Conservation (phyloP, 2,113 vertebrate genomes). For the Cacatua alba region DNA sequence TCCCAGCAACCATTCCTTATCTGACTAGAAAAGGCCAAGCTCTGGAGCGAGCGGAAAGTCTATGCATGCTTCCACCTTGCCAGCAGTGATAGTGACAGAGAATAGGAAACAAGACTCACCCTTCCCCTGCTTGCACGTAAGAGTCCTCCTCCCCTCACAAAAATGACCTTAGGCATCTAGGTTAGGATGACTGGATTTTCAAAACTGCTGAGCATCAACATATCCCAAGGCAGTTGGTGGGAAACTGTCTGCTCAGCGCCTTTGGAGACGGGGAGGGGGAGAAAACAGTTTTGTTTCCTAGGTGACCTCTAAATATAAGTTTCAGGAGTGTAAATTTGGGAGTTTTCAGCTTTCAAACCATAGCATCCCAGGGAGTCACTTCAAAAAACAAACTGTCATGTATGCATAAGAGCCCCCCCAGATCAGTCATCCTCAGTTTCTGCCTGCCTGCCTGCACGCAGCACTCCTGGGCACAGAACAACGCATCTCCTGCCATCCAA, state of each 20-base stretch:
- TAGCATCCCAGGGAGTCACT: not conserved
- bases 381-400: not conserved
- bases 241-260: conserved; percentile 19
- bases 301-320: conserved; percentile 11
- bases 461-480: not conserved
- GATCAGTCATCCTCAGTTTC: not conserved
- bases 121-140: not conserved
- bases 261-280: not conserved
- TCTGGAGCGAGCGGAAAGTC: not conserved
- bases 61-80: not conserved
- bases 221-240: conserved; percentile 36
- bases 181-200: conserved; percentile 55
- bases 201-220: conserved; percentile 62
- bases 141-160: conserved; percentile 23
- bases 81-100: not conserved
- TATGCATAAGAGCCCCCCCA: not conserved
- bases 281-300: conserved; percentile 44
- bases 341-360: not conserved
- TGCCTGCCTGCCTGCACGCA: rapidly evolving
- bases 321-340: not conserved
- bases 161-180: conserved; percentile 54
- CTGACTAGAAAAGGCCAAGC: not conserved
- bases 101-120: conserved; percentile 16
- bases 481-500: not conserved
- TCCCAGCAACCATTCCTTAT: conserved; percentile 2